These are phyloP conservation scores for Oppia nitens DNA, from an alignment of 1,140 invertebrate genomes.

Conservation along the genomic window DNA sequence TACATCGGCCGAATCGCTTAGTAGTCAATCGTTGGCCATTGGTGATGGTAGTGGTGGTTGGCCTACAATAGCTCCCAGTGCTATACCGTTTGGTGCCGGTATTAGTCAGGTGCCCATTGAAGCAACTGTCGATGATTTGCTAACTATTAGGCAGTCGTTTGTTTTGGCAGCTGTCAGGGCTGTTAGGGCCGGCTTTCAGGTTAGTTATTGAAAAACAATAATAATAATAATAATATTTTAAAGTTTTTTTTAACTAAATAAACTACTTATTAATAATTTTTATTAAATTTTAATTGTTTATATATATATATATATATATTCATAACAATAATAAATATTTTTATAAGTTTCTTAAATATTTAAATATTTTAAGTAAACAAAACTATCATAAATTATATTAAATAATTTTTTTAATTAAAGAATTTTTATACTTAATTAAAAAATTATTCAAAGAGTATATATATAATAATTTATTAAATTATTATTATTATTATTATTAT, in stretches of 20 bases:
- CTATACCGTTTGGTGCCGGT: not conserved
- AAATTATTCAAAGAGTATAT: not conserved
- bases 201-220: too few species aligned
- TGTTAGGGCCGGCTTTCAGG: not conserved
- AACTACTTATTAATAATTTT: too few species aligned
- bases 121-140: not conserved
- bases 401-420: too few species aligned
- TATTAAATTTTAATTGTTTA: too few species aligned
- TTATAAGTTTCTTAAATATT: too few species aligned
- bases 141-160: not conserved
- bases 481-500: not conserved
- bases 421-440: not conserved
- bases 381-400: too few species aligned
- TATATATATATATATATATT: too few species aligned
- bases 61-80: conserved; percentile 1
- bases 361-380: too few species aligned
- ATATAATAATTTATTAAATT: not conserved
- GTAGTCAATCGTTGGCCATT: not conserved
- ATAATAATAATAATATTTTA: too few species aligned
- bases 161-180: not conserved
- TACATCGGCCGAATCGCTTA: not conserved
- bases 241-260: too few species aligned
- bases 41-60: not conserved
- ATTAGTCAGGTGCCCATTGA: conserved; percentile 1
- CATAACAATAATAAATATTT: too few species aligned